phyloP scores from a whole-genome alignment of 2,113 vertebrate species.

The Clarias gariepinus region DNA sequence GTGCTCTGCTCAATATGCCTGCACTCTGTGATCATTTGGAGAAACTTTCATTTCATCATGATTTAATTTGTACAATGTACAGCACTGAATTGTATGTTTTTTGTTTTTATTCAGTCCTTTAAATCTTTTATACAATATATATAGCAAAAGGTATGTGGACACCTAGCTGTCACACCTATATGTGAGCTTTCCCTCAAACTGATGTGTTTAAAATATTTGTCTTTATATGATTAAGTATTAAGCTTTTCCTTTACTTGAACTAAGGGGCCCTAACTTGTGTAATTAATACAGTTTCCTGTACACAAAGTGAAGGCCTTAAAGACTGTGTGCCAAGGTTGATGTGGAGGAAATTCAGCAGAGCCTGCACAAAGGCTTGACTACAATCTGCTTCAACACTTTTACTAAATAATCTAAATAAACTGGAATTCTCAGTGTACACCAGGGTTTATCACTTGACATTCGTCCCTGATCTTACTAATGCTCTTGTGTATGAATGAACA shows the following conservation, averaged over 20 bases:
- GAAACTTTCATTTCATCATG: not conserved
- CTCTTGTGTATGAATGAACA: not conserved
- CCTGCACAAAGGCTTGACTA: not conserved
- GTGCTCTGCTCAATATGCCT: constrained; percentile 39
- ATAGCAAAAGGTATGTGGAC: not conserved
- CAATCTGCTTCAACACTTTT: not conserved
- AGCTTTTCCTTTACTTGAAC: not conserved
- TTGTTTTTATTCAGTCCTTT: not conserved
- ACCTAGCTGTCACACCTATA: not conserved
- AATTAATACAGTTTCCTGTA: not conserved
- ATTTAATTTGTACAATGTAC: not conserved
- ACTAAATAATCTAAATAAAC: no score
- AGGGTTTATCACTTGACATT: not conserved
- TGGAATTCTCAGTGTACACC: not conserved
- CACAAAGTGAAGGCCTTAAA: not conserved
- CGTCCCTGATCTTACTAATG: not conserved
- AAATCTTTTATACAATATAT: no score
- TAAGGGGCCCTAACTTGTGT: not conserved
- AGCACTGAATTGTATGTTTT: not conserved
- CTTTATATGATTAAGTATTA: not conserved
- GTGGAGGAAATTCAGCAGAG: not conserved
- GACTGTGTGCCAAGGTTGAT: not conserved
- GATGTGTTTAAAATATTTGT: not conserved
- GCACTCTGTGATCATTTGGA: constrained; percentile 1
- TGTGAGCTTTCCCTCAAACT: not conserved